phyloP scores from a whole-genome alignment of 2,888 invertebrate species.

The Craniophora ligustri region DNA sequence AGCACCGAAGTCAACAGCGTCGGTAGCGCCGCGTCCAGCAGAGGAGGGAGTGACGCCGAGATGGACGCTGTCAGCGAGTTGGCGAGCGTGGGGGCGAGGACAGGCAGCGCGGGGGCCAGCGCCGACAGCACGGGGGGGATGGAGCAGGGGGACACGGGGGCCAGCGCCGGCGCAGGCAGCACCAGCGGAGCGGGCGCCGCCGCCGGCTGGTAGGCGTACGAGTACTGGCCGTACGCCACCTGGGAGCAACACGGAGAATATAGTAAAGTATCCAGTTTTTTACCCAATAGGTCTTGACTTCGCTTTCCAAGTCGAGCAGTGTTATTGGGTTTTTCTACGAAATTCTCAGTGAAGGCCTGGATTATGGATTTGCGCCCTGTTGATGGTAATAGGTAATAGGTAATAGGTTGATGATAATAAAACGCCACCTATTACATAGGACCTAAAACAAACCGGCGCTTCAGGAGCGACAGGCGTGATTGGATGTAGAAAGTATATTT shows the following conservation, averaged over 20 bases:
- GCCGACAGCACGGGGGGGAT: slow-evolving; percentile 48
- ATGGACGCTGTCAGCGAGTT: slow-evolving; percentile 58
- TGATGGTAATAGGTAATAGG: too few relatives aligned
- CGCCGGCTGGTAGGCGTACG: slow-evolving; percentile 24
- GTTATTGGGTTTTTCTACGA: too few relatives aligned
- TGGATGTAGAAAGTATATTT: background rate
- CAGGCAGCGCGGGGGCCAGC: slow-evolving; percentile 57
- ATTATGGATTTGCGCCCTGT: too few relatives aligned
- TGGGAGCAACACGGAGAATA: slow-evolving; percentile 5
- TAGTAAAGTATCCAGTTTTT: background rate
- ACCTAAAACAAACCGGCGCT: too few relatives aligned
- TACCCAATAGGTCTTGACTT: too few relatives aligned
- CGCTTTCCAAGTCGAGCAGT: too few relatives aligned
- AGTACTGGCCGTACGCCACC: slow-evolving; percentile 33
- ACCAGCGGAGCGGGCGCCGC: slow-evolving; percentile 40
- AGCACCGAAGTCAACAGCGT: slow-evolving; percentile 67
- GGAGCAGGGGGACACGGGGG: slow-evolving; percentile 21
- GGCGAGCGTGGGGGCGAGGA: slow-evolving; percentile 58
- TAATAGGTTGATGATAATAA: too few relatives aligned
- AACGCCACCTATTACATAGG: too few relatives aligned
- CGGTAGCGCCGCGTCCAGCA: slow-evolving; percentile 67
- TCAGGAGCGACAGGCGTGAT: too few relatives aligned
- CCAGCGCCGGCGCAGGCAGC: slow-evolving; percentile 37
- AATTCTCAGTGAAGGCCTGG: too few relatives aligned
- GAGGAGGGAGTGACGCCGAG: slow-evolving; percentile 55